Percentiles rank a stretch among this genome's conserved stretches.
phyloP scores from a whole-genome alignment of 2,113 vertebrate species.

The Bubo blakistoni region DNA sequence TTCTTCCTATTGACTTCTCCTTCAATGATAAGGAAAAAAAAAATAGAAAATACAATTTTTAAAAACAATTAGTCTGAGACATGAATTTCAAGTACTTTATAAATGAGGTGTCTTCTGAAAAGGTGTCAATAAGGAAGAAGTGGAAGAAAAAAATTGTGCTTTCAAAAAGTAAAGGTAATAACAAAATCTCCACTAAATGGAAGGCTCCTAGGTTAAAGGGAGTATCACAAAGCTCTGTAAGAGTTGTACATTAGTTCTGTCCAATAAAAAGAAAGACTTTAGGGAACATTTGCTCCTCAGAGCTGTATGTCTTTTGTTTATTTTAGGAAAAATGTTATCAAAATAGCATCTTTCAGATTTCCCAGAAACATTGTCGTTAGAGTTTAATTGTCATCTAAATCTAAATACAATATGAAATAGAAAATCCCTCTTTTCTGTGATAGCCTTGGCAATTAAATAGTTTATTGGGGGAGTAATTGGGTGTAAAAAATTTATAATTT shows the following conservation, averaged over 20 bases:
- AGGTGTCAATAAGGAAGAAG: neutral
- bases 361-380: neutral
- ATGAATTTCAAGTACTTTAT: slow-evolving; percentile 52
- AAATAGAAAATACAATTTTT: neutral
- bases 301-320: neutral
- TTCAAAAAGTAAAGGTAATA: slow-evolving; percentile 6
- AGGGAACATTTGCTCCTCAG: neutral
- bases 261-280: neutral
- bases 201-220: neutral
- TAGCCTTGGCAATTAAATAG: neutral
- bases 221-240: neutral
- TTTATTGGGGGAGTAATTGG: neutral
- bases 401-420: neutral
- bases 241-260: neutral
- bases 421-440: neutral
- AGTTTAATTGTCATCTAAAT: neutral
- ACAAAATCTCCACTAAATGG: neutral
- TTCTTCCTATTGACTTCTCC: neutral
- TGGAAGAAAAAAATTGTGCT: neutral
- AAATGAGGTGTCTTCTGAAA: slow-evolving; percentile 24
- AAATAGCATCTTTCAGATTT: neutral
- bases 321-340: neutral
- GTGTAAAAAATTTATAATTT: neutral
- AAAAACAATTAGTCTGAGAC: slow-evolving; percentile 33
- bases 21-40: slow-evolving; percentile 21